phyloP scores from a whole-genome alignment of 1,140 invertebrate species.

The Drosophila leontia region DNA sequence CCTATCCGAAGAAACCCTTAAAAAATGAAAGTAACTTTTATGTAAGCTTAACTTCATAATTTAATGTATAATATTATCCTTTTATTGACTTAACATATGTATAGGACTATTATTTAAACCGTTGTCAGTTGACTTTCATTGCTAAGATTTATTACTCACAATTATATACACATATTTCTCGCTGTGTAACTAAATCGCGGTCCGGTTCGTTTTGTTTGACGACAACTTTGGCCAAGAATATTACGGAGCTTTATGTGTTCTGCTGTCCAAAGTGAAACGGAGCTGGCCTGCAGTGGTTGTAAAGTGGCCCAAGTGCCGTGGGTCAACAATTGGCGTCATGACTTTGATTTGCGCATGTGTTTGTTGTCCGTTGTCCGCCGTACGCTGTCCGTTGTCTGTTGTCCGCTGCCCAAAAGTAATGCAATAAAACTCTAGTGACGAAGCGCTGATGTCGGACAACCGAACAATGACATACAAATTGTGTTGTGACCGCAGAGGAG shows the following conservation, averaged over 20 bases:
- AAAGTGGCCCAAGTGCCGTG: conserved; percentile 60
- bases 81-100: too few relatives aligned
- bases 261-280: conserved; percentile 3
- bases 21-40: too few relatives aligned
- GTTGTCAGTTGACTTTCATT: background rate
- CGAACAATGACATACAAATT: conserved; percentile 74
- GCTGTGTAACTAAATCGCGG: conserved; percentile 42
- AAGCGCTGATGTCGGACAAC: conserved; percentile 32
- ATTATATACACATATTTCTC: background rate
- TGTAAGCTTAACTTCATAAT: too few relatives aligned
- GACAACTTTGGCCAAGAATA: conserved; percentile 47
- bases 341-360: conserved; percentile 74
- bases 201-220: conserved; percentile 26
- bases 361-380: conserved; percentile 19
- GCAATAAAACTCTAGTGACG: conserved; percentile 64
- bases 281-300: conserved; percentile 38
- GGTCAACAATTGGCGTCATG: conserved; percentile 70
- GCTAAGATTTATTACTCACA: background rate
- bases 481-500: conserved; percentile 63
- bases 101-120: background rate
- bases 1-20: too few relatives aligned
- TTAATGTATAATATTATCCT: too few relatives aligned
- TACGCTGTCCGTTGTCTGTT: background rate
- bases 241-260: conserved; percentile 26
- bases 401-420: conserved; percentile 43